Conservation (phyloP, 2,888 invertebrate species). For the Artemia sp. region DNA sequence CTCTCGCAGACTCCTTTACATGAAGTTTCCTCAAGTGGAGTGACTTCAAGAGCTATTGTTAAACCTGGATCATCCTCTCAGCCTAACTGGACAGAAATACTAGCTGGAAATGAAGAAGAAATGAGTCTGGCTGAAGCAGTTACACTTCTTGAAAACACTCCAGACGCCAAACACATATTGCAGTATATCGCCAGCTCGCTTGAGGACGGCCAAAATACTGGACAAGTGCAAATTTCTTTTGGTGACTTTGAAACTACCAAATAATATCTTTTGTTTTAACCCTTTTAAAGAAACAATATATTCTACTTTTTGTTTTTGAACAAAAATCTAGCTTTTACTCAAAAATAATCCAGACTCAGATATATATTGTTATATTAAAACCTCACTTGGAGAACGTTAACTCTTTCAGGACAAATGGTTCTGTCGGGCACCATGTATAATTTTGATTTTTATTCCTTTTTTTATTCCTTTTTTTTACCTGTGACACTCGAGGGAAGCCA, state of each 20-base stretch:
- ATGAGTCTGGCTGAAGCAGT: neutral
- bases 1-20: neutral
- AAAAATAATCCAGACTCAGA: no score
- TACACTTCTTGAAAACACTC: neutral
- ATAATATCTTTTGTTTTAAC: neutral
- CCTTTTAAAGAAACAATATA: neutral
- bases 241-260: neutral
- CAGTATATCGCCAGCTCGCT: slow-evolving; percentile 7
- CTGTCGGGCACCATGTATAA: no score
- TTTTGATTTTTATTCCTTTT: no score
- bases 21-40: neutral
- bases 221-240: neutral
- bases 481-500: no score
- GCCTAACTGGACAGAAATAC: neutral
- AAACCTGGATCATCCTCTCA: neutral
- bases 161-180: slow-evolving; percentile 10
- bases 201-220: neutral
- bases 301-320: no score
- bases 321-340: no score
- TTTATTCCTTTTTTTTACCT: no score
- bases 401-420: no score
- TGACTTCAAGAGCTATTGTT: neutral
- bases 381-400: no score
- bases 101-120: neutral
- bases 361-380: no score